Base-by-base conservation (phyloP, 2,797 vertebrate genomes). In the Morus bassanus region DNA sequence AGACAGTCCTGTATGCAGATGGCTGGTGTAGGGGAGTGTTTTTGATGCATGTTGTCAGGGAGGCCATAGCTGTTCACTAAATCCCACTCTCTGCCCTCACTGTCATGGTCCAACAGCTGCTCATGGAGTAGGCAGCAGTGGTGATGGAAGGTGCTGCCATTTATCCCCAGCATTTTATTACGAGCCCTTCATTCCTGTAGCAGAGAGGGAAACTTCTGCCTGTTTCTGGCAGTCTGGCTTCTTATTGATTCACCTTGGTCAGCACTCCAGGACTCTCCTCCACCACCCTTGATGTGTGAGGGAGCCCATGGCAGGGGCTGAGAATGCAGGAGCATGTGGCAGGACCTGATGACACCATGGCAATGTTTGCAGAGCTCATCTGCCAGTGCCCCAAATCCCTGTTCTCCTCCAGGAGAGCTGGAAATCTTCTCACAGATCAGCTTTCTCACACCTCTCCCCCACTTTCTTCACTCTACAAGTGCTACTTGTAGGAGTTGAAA, bases 361-460 rank as follows among this genome's bases (percentile, higher is more conserved):
- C 18, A n/a, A 13, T 19, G 23, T 73, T 59, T 76, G 35, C 56
- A 87, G 86, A 79, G 21, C 70, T 94, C 51, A 25, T 87, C 59
- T 87, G 59, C 18, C 27, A 10, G 22, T 60, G 90, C 39, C 67
- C 54, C 51, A 50, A 13, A 76, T 95, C 46, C 61, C 30, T 64
- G 4, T 64, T 91, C 77, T 87, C 59, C 56, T 73, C 68, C 86
- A 94, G 41, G 48, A 45, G 18, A 45, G 43, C 43, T 18, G 18
- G 43, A 45, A 45, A 45, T 18, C 43, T 45, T 45, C 19, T 0
- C 37, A 73, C 0, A 6, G 64, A 68, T 95, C 95, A 84, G 79
- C 54, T 89, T 94, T 95, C 89, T 95, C 83, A 90, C 93, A 95
- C 89, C 85, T 95, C 91, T 91, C 93, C 65, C 63, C 69, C 85